A percentile compares a stretch with the other conserved stretches of the same genome.
Evolutionary conservation across 2,113 vertebrate genomes (phyloP).

Genomic region (Paramisgurnus dabryanus): DNA sequence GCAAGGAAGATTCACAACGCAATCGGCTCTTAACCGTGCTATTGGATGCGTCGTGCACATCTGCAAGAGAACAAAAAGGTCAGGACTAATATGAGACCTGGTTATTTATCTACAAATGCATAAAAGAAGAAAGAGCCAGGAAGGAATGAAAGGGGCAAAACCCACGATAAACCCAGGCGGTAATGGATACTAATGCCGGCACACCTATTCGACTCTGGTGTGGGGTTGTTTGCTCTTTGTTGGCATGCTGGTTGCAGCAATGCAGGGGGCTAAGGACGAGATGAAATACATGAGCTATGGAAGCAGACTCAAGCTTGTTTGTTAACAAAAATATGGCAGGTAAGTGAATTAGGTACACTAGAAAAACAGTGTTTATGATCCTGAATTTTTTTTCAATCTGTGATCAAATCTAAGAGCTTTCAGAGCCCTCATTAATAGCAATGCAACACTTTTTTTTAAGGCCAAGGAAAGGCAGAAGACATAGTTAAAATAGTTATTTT

Average conservation of each 20-base stretch:
- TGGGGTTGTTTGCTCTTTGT: constrained; percentile 62
- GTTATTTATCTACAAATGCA: constrained; percentile 72
- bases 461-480: no score
- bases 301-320: constrained; percentile 37
- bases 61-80: constrained; percentile 67
- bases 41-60: constrained; percentile 59
- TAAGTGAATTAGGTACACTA: constrained; percentile 22
- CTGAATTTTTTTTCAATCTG: background rate
- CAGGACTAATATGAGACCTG: constrained; percentile 67
- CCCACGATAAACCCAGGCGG: constrained; percentile 58
- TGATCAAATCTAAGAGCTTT: no score
- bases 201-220: constrained; percentile 40
- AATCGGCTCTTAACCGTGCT: constrained; percentile 64
- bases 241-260: constrained; percentile 43
- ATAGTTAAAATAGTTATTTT: no score
- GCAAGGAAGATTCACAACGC: constrained; percentile 73
- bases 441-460: no score
- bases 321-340: constrained; percentile 41
- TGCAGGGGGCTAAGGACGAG: constrained; percentile 39
- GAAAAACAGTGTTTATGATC: background rate
- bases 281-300: constrained; percentile 49
- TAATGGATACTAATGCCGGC: constrained; percentile 43
- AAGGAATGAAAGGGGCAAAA: constrained; percentile 56
- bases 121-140: constrained; percentile 66
- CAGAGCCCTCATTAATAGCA: no score